These are phyloP conservation scores for Hydrolagus colliei DNA, from an alignment of 2,797 vertebrate species.

Conservation along the genomic window DNA sequence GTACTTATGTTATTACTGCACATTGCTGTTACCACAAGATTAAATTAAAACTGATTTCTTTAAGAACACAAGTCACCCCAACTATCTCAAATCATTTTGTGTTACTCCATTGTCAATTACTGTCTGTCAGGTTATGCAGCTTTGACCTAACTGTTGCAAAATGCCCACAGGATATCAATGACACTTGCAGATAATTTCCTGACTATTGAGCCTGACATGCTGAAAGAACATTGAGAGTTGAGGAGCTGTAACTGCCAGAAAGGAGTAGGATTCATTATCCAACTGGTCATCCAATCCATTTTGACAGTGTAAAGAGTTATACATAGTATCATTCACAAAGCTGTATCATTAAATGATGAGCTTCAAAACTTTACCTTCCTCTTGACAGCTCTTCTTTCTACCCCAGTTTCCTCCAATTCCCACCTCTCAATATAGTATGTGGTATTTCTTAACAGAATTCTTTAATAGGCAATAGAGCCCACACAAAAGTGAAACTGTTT, in stretches of 20 bases:
- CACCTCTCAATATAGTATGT: no score
- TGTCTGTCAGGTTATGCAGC: neutral
- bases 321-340: neutral
- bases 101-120: constrained; percentile 9
- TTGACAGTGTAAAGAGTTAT: neutral
- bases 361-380: neutral
- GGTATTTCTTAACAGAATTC: no score
- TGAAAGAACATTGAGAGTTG: neutral
- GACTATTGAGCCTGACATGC: constrained; percentile 20
- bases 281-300: neutral
- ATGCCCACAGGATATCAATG: neutral
- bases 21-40: neutral
- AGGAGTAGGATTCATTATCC: neutral
- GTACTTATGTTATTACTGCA: neutral
- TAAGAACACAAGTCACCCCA: neutral
- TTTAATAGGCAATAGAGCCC: no score
- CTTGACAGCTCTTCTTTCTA: no score
- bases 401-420: no score
- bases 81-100: neutral
- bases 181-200: neutral
- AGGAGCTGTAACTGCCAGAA: neutral
- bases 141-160: neutral
- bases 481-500: no score
- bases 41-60: constrained; percentile 18
- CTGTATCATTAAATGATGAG: neutral